These are phyloP conservation scores for Acanthopleura granulata DNA, from an alignment of 2,888 invertebrate species.

Conservation along the genomic window DNA sequence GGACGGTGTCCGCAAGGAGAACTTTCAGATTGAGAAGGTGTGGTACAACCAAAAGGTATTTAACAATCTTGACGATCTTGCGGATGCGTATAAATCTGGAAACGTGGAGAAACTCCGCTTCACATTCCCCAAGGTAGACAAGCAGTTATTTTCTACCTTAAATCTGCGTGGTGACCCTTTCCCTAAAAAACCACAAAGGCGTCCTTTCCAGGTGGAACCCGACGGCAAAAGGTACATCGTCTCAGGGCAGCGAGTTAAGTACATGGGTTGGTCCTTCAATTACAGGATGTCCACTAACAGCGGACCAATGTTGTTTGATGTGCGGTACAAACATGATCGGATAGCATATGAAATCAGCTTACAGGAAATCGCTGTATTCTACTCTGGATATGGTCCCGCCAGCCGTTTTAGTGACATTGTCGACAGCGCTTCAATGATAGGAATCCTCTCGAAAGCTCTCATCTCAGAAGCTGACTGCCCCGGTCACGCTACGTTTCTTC, in stretches of 20 bases:
- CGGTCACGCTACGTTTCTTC: conserved; percentile 47
- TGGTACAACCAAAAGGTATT: conserved; percentile 38
- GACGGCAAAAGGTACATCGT: conserved; percentile 51
- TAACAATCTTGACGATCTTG: conserved; percentile 29
- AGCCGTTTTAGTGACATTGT: conserved; percentile 41
- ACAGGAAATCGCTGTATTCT: conserved; percentile 53
- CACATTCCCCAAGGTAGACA: background rate
- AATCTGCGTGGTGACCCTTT: conserved; percentile 36
- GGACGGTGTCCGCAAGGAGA: conserved; percentile 18
- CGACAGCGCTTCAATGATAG: conserved; percentile 47
- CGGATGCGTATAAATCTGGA: conserved; percentile 23
- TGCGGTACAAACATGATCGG: conserved; percentile 43
- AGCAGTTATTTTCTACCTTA: conserved; percentile 24
- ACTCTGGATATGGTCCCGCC: conserved; percentile 47
- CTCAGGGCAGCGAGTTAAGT: conserved; percentile 44
- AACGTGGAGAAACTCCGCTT: background rate
- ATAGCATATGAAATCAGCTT: conserved; percentile 57
- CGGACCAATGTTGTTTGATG: conserved; percentile 49
- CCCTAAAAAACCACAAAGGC: conserved; percentile 30
- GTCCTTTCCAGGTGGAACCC: conserved; percentile 45
- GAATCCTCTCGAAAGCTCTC: conserved; percentile 42
- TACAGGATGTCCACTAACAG: conserved; percentile 42
- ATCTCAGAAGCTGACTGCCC: conserved; percentile 60
- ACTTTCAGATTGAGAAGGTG: conserved; percentile 33
- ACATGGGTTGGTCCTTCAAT: conserved; percentile 56